These are phyloP conservation scores for Mesorhabditis belari DNA, from an alignment of 2,888 invertebrate species.

Conservation along the genomic window DNA sequence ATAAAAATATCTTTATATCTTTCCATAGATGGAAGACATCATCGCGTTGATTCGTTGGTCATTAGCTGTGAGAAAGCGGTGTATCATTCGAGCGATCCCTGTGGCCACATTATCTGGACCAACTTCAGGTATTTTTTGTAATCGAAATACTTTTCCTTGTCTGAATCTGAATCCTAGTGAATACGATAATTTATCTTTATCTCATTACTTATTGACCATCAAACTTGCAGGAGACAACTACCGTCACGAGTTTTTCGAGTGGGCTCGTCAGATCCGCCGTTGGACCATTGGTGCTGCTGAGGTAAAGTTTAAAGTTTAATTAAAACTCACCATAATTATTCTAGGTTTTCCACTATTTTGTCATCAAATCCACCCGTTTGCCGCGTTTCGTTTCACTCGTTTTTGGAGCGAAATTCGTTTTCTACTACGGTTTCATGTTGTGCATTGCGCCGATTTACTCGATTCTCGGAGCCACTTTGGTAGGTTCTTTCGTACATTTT, in stretches of 20 bases:
- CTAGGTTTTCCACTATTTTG: conserved; percentile 28
- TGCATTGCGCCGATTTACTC: conserved; percentile 17
- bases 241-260: conserved; percentile 14
- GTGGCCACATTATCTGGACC: conserved; percentile 20
- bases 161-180: too few relatives aligned
- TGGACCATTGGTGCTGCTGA: conserved; percentile 27
- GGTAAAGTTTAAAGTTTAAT: not conserved
- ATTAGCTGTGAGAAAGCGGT: conserved; percentile 13
- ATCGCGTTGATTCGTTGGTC: conserved; percentile 22
- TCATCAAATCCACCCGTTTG: conserved; percentile 10
- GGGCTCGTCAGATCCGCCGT: conserved; percentile 24
- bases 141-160: too few relatives aligned
- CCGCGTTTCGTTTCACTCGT: conserved; percentile 9
- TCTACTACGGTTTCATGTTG: conserved; percentile 19
- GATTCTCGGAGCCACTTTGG: conserved; percentile 11
- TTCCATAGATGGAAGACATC: conserved; percentile 21
- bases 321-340: too few relatives aligned
- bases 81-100: conserved; percentile 13
- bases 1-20: not conserved
- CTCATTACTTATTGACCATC: too few relatives aligned
- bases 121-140: conserved; percentile 4
- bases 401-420: conserved; percentile 16
- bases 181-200: too few relatives aligned
- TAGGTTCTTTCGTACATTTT: conserved; percentile 6
- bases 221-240: conserved; percentile 6